Percentiles rank a stretch among this genome's conserved stretches.
Evolutionary conservation across 2,888 invertebrate genomes (phyloP).

Genomic region (Eupithecia dodoneata): DNA sequence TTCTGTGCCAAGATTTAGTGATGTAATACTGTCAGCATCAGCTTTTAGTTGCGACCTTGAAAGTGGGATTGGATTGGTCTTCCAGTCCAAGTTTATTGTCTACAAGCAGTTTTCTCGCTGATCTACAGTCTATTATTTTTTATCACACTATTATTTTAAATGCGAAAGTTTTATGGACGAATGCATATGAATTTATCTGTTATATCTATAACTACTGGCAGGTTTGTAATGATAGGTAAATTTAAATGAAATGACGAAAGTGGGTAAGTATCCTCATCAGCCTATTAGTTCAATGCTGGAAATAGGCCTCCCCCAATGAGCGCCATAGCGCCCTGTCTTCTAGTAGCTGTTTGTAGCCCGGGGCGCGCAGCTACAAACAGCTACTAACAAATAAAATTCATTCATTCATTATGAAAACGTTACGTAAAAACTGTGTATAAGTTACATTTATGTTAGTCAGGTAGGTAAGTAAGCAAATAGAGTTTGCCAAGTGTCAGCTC

Average conservation of each 20-base stretch:
- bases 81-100: slow-evolving; percentile 2
- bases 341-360: no score
- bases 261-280: neutral
- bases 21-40: slow-evolving; percentile 14
- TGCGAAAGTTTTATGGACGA: neutral
- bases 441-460: neutral
- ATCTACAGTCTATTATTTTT: neutral
- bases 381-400: no score
- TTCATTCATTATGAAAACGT: no score
- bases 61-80: slow-evolving; percentile 4
- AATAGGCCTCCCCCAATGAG: no score
- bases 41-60: slow-evolving; percentile 7
- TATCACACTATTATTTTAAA: neutral
- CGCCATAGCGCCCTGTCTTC: no score
- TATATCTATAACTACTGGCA: neutral
- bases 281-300: no score
- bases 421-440: neutral
- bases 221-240: neutral
- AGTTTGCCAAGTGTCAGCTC: neutral
- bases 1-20: slow-evolving; percentile 23
- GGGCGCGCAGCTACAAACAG: no score
- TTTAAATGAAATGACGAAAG: neutral
- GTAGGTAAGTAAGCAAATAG: neutral
- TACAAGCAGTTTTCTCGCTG: slow-evolving; percentile 1
- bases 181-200: neutral